Base-by-base conservation (phyloP, 2,888 invertebrate species). In the Protonemura montana region DNA sequence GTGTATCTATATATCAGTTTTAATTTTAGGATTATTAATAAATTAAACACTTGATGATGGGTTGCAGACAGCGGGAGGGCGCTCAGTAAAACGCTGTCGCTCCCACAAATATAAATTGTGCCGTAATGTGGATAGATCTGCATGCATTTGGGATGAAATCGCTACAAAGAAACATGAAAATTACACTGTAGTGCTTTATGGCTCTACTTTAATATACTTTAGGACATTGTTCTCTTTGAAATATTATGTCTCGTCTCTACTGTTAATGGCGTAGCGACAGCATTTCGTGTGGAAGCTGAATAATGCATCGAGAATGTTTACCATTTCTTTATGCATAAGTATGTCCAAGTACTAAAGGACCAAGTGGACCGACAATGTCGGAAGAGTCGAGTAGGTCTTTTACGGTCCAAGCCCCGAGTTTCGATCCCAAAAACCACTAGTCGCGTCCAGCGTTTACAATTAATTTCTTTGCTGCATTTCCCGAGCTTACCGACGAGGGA, bases 11-110 rank as follows among this genome's bases (percentile, higher is more conserved):
- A 59, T 35, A 59, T 59, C 59, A 21, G 21, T 59, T 59, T 59
- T 59, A 59, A 59, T 59, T 59, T 59, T 59, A 59, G 59, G 59
- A 59, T 59, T 59, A 59, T 59, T 59, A 59, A 59, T 59, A 59
- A 59, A 59, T 21, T 59, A 59, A 59, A 59, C 16, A 59, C 16
- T 59, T 13, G 59, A 59, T 21, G 59, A 59, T 21, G 59, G 59
- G 59, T 16, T 59, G 59, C 59, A 7, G 59, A 13, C 21, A 59
- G 13, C 59, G 21, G 59, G 16, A 21, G 6, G 41, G 16, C 21
- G 59, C 59, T 2, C 59, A 59, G 35, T 21, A 59, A 59, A 10
- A 21, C 1, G 59, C 59, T 59, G 59, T 59, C 13, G 59, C 13
- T 59, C 59, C 59, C 59, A 59, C 59, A 21, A 59, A 59, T 59